Evolutionary conservation across 2,888 invertebrate genomes (phyloP).

Genomic region (Atethmia centrago): DNA sequence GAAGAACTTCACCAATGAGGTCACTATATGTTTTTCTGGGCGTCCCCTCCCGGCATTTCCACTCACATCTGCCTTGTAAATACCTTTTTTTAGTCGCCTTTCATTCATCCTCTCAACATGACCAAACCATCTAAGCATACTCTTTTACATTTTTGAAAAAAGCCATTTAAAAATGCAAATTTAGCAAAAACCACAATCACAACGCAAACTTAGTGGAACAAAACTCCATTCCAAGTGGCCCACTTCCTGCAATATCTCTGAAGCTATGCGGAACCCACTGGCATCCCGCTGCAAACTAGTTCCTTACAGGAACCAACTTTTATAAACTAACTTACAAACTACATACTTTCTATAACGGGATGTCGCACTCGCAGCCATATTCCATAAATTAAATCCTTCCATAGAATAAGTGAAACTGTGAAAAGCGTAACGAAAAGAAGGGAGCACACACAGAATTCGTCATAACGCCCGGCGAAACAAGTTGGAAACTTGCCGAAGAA

Average conservation of each 20-base stretch:
- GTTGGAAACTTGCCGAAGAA: constrained; percentile 87
- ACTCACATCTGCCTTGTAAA: too few species aligned
- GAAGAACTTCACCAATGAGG: too few species aligned
- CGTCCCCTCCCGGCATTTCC: too few species aligned
- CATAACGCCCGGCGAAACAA: constrained; percentile 83
- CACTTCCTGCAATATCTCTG: constrained; percentile 37
- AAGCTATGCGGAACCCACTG: constrained; percentile 31
- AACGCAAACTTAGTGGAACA: constrained; percentile 6
- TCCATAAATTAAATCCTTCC: constrained; percentile 75
- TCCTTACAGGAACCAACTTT: constrained; percentile 58
- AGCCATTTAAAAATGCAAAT: background rate
- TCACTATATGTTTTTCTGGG: too few species aligned
- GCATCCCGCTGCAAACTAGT: constrained; percentile 53
- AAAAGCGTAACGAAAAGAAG: constrained; percentile 72
- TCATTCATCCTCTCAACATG: too few species aligned
- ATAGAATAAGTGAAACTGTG: constrained; percentile 68
- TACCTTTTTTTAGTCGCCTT: too few species aligned
- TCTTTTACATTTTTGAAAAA: too few species aligned
- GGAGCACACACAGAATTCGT: constrained; percentile 77
- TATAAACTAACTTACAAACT: constrained; percentile 65
- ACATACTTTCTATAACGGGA: constrained; percentile 61
- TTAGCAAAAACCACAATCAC: background rate
- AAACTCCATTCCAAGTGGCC: constrained; percentile 27
- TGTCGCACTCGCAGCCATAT: constrained; percentile 63
- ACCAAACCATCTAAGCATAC: too few species aligned